These are phyloP conservation scores for Thinocorus orbignyianus DNA, from an alignment of 2,113 vertebrate species.

Conservation along the genomic window DNA sequence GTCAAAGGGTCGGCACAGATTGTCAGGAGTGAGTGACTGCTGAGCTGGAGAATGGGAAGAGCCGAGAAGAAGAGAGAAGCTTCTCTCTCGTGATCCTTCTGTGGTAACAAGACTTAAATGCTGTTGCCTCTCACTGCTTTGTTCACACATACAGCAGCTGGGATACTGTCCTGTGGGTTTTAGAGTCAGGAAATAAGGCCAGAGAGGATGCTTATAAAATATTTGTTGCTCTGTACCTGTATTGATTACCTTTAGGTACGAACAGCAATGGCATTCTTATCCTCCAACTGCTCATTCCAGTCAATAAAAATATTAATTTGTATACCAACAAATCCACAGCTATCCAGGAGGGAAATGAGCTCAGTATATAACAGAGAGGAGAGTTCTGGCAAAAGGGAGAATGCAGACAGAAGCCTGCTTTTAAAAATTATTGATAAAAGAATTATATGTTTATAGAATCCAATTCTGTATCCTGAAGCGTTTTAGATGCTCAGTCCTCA, in stretches of 20 bases:
- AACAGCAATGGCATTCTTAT: slow-evolving; percentile 27
- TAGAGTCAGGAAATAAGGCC: neutral
- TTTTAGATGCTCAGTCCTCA: neutral
- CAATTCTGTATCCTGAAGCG: neutral
- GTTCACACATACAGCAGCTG: neutral
- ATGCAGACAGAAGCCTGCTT: neutral
- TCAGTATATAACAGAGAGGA: neutral
- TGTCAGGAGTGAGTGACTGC: neutral
- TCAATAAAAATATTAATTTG: slow-evolving; percentile 56
- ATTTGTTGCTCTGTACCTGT: neutral
- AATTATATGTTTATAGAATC: slow-evolving; percentile 57
- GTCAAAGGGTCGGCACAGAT: neutral
- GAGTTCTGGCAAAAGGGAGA: slow-evolving; percentile 9
- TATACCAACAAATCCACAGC: slow-evolving; percentile 20
- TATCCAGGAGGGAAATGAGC: neutral
- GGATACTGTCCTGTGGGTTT: neutral
- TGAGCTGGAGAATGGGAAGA: neutral
- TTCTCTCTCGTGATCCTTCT: neutral
- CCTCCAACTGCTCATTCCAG: neutral
- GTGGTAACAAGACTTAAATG: neutral
- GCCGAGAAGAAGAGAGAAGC: neutral
- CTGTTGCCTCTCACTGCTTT: neutral
- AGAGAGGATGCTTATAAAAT: slow-evolving; percentile 22
- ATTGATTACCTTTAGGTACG: slow-evolving; percentile 40
- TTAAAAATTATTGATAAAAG: slow-evolving; percentile 57